Conservation (phyloP, 2,113 vertebrate genomes). For the Acrocephalus arundinaceus region DNA sequence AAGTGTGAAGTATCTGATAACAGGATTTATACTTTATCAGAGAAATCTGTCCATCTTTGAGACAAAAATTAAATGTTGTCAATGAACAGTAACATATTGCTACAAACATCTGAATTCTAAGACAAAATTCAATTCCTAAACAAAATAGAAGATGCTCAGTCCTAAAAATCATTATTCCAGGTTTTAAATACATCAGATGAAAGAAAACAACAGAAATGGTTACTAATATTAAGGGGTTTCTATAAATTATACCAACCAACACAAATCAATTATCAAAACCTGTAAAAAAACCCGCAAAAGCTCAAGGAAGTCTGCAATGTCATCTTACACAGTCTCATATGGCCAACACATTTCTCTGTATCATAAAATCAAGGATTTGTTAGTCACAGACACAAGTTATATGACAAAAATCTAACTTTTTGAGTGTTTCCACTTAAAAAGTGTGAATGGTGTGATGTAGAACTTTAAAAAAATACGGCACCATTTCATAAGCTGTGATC, state of each 20-base stretch:
- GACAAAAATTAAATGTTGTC: neutral
- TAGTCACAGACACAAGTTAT: neutral
- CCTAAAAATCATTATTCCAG: neutral
- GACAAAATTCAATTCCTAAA: neutral
- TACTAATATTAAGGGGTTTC: neutral
- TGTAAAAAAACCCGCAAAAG: neutral
- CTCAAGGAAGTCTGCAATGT: neutral
- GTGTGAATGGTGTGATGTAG: fast-evolving
- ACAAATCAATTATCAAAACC: neutral
- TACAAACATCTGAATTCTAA: neutral
- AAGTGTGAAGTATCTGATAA: neutral
- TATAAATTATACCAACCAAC: neutral
- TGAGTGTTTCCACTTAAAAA: neutral
- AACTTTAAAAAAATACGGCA: neutral
- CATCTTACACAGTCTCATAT: neutral
- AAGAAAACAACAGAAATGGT: neutral
- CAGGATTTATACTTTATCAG: neutral
- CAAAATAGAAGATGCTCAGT: neutral
- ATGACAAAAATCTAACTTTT: neutral
- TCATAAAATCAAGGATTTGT: neutral
- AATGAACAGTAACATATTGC: neutral
- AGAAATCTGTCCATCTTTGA: neutral
- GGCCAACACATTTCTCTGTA: neutral
- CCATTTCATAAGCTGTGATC: neutral
- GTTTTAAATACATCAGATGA: neutral